phyloP scores from a whole-genome alignment of 2,113 vertebrate genomes.

The Nothobranchius kuhntae region DNA sequence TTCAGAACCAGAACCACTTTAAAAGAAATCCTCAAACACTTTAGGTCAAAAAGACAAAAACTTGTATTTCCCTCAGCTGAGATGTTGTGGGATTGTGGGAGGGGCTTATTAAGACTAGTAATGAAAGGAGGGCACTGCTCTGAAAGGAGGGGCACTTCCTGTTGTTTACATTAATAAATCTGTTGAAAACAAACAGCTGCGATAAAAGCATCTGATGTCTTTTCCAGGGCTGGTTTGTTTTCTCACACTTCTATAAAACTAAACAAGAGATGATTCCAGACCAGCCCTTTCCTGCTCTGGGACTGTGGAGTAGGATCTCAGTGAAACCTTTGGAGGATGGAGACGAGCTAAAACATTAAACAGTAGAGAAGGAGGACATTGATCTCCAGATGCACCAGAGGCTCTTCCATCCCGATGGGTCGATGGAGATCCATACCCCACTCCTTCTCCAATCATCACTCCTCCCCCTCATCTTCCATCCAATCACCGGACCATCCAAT shows the following conservation, averaged over 20 bases:
- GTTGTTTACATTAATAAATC: too few species aligned
- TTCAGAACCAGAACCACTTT: too few species aligned
- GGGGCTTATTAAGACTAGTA: neutral
- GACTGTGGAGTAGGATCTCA: constrained; percentile 35
- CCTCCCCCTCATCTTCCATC: constrained; percentile 12
- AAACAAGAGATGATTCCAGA: too few species aligned
- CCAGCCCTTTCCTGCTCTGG: neutral
- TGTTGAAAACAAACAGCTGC: too few species aligned
- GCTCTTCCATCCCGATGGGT: constrained; percentile 35
- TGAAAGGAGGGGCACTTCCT: too few species aligned
- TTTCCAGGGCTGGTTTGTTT: too few species aligned
- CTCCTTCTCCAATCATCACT: constrained; percentile 22
- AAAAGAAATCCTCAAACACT: too few species aligned
- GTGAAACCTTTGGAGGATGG: constrained; percentile 59
- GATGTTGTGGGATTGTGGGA: neutral
- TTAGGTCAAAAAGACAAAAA: too few species aligned
- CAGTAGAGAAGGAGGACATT: constrained; percentile 63
- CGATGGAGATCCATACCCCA: constrained; percentile 24
- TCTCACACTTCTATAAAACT: too few species aligned
- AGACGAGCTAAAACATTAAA: constrained; percentile 51
- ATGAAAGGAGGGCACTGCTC: neutral
- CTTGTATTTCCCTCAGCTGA: neutral
- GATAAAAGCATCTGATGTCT: too few species aligned
- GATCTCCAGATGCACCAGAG: constrained; percentile 61
- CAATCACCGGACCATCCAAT: constrained; percentile 47